Conservation (phyloP, 2,888 invertebrate species). For the Apotomis turbidana region DNA sequence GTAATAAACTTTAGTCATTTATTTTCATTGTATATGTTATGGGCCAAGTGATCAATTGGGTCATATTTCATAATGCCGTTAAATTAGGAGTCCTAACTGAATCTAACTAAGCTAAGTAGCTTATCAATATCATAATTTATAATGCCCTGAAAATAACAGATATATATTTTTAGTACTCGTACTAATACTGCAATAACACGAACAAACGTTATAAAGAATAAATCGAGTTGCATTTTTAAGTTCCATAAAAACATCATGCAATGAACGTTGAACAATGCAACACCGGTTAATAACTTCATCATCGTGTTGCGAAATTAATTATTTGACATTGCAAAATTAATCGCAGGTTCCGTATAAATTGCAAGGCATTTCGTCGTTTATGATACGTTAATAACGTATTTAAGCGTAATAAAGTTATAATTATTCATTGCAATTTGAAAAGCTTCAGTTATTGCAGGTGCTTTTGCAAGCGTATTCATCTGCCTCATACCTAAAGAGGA, state of each 20-base stretch:
- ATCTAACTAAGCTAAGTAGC: too few relatives aligned
- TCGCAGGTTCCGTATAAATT: not conserved
- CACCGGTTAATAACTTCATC: not conserved
- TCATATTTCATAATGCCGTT: too few relatives aligned
- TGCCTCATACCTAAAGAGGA: not conserved
- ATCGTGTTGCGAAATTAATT: slow-evolving; percentile 9
- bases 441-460: slow-evolving; percentile 9
- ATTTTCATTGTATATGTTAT: too few relatives aligned
- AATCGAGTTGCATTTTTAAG: too few relatives aligned
- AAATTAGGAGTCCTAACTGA: too few relatives aligned
- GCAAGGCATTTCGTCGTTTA: not conserved
- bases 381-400: not conserved
- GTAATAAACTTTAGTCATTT: too few relatives aligned
- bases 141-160: too few relatives aligned
- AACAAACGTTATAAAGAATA: too few relatives aligned
- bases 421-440: not conserved
- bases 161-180: too few relatives aligned
- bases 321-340: slow-evolving; percentile 8
- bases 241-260: not conserved
- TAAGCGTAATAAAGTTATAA: not conserved
- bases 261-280: not conserved
- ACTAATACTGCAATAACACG: too few relatives aligned
- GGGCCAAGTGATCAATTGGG: too few relatives aligned
- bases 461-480: not conserved
- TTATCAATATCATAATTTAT: too few relatives aligned